Evolutionary conservation across 2,113 vertebrate genomes (phyloP).

Genomic region (Piprites chloris): DNA sequence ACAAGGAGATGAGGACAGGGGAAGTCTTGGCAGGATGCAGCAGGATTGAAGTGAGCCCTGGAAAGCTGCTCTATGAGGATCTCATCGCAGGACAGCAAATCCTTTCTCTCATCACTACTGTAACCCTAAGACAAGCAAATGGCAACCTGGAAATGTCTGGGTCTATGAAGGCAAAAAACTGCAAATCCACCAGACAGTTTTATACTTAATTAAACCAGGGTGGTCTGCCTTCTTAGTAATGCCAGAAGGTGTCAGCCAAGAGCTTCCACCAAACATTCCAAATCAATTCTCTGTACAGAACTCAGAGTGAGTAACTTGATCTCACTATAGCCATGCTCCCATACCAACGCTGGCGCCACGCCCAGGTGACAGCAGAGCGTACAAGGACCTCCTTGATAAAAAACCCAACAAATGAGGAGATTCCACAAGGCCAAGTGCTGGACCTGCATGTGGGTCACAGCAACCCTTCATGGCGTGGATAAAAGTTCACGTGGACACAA

Average conservation of each 20-base stretch:
- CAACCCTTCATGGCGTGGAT: not conserved
- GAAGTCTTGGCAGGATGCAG: not conserved
- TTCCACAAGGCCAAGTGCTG: not conserved
- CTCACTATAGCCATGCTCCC: not conserved
- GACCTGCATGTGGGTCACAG: not conserved
- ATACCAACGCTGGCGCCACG: fast-evolving
- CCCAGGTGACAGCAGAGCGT: not conserved
- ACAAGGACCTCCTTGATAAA: not conserved
- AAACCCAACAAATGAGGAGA: not conserved
- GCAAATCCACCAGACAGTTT: not conserved
- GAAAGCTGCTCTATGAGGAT: not conserved
- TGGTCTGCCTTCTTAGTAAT: not conserved
- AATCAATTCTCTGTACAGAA: not conserved
- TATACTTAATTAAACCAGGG: not conserved
- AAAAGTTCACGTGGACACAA: not conserved
- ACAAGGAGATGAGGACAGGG: not conserved
- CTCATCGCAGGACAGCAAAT: not conserved
- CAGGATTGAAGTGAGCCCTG: not conserved
- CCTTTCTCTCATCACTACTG: not conserved
- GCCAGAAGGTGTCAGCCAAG: constrained; percentile 36
- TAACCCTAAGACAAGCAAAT: not conserved
- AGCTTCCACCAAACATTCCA: not conserved
- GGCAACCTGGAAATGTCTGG: not conserved
- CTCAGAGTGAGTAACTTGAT: not conserved
- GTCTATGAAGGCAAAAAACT: not conserved